phyloP scores from a whole-genome alignment of 2,888 invertebrate genomes.

The Rhingia campestris region DNA sequence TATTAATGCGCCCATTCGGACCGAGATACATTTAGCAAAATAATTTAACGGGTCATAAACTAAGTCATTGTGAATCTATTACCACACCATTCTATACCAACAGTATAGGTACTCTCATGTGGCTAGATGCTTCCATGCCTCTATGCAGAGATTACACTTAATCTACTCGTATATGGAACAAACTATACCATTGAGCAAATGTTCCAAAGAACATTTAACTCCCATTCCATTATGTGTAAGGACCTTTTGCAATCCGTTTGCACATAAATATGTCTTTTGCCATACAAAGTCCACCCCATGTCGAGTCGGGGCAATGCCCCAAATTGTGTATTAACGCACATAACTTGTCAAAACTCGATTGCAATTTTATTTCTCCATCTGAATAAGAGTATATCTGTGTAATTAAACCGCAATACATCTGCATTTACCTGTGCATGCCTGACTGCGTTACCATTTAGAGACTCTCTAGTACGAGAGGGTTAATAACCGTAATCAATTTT shows the following conservation, averaged over 20 bases:
- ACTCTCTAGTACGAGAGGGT: conserved; percentile 26
- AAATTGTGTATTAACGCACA: conserved; percentile 41
- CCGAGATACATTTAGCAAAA: neutral
- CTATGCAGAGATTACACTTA: conserved; percentile 1
- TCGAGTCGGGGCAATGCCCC: neutral
- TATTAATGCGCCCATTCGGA: neutral
- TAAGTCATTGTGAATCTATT: conserved; percentile 16
- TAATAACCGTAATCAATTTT: conserved; percentile 65
- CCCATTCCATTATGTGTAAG: conserved; percentile 4
- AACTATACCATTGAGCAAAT: conserved; percentile 26
- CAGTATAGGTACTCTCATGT: too few relatives aligned
- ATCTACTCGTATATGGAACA: conserved; percentile 14
- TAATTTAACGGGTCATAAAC: neutral
- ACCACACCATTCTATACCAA: neutral
- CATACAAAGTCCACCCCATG: conserved; percentile 1
- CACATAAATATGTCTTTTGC: conserved; percentile 14
- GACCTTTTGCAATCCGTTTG: conserved; percentile 15
- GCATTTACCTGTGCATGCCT: conserved; percentile 38
- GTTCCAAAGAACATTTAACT: conserved; percentile 36
- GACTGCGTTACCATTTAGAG: conserved; percentile 27
- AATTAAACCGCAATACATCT: conserved; percentile 62
- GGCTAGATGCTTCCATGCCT: neutral
- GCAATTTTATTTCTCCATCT: conserved; percentile 57
- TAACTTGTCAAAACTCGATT: conserved; percentile 65
- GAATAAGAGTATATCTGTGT: neutral